Base-by-base conservation (phyloP, 2,113 vertebrate genomes). In the Ginglymostoma cirratum region DNA sequence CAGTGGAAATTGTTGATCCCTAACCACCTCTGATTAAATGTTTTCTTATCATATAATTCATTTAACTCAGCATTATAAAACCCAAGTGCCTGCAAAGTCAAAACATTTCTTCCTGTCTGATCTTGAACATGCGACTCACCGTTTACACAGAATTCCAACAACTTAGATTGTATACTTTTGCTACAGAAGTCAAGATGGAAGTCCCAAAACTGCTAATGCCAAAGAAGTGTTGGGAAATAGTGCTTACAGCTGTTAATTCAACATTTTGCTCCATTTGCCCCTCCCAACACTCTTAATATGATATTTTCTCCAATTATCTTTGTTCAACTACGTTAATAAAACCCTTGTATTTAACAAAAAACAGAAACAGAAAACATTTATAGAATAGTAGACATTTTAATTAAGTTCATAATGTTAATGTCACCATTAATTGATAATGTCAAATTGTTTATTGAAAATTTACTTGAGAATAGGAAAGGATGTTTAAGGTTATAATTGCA, bases 281-380 rank as follows among this genome's bases (percentile, higher is more conserved):
- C 8, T 34, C 72, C 72, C 72, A 7, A 76, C 34, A 52, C 42
- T 72, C 24, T 52, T 72, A 76, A 76, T 27, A 72, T 52, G 69
- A 24, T 45, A 95, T 27, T 93, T 93, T 38, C 94, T 72, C 94
- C 94, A 95, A 95, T 95, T 95, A 72, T 72, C 70, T 95, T 95
- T 72, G 61, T 38, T 5, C n/a, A 66, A 19, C 17, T 66, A 24
- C 8, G 2, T 66, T n/a, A 93, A 66, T 61, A 67, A 66, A 6
- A 21, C 30, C 66, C 65, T 21, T 66, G 10, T n/a, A 23, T 70
- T 76, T 24, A 76, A 12, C 10, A 61, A 61, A 48, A 45, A 86
- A 45, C 66, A 95, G 34, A 89, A 89, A 89, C 65, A 34, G 55
- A 34, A 72, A 72, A 95, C 42, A 72, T 34, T 19, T 34, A 55